Conservation (phyloP, 2,888 invertebrate species). For the Melangyna quadrimaculata region DNA sequence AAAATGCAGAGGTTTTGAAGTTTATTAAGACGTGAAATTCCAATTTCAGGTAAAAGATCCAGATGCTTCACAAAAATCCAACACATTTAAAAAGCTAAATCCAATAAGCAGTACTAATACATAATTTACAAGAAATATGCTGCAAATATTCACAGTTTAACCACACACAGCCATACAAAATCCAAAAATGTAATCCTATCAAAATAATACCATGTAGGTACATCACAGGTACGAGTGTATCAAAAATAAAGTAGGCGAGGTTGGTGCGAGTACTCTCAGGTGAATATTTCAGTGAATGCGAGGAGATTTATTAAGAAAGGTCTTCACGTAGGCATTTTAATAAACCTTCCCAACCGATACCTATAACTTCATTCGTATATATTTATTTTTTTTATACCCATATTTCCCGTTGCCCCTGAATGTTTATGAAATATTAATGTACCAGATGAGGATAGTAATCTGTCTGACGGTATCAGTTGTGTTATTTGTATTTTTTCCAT, state of each 20-base stretch:
- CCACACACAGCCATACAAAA: background rate
- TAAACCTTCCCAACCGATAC: background rate
- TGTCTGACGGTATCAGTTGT: slow-evolving; percentile 35
- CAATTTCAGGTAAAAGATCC: too few species aligned
- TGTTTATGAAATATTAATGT: slow-evolving; percentile 35
- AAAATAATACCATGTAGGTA: background rate
- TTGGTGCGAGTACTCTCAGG: slow-evolving; percentile 21
- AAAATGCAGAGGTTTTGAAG: too few species aligned
- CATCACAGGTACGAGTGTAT: too few species aligned
- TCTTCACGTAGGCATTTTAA: background rate
- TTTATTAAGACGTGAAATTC: too few species aligned
- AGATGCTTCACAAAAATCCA: background rate
- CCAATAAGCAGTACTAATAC: background rate
- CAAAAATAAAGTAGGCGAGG: background rate
- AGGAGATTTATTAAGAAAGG: slow-evolving; percentile 5
- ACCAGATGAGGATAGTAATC: slow-evolving; percentile 23
- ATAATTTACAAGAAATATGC: background rate
- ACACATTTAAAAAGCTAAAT: background rate
- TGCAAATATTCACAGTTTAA: background rate
- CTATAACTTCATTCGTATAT: too few species aligned
- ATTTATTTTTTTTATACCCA: background rate
- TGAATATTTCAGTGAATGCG: slow-evolving; percentile 13
- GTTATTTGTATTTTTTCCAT: slow-evolving; percentile 29
- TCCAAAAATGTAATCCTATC: background rate
- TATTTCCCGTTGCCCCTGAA: background rate